Evolutionary conservation across 1,140 invertebrate genomes (phyloP).

Genomic region (Neotoxoptera formosana): DNA sequence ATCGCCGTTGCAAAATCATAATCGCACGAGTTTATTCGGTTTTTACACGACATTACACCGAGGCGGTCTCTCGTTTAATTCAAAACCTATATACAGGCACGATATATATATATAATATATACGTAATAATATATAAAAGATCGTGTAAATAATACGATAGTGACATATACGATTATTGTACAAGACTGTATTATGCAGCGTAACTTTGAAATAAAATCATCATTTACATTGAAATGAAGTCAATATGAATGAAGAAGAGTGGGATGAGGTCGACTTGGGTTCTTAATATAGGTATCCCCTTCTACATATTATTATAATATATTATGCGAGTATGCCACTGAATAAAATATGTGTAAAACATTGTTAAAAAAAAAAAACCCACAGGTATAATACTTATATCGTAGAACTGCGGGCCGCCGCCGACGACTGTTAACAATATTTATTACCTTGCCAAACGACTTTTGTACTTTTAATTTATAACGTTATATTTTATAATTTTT

Average conservation of each 20-base stretch:
- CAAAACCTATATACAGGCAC: background rate
- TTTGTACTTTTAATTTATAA: background rate
- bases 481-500: slow-evolving; percentile 1
- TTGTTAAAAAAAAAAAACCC: background rate
- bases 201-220: background rate
- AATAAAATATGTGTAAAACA: background rate
- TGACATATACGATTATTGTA: background rate
- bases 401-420: background rate
- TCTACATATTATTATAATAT: too few species aligned
- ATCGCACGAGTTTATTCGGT: background rate
- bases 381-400: background rate
- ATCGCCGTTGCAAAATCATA: background rate
- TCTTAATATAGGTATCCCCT: background rate
- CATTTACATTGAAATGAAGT: background rate
- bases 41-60: background rate
- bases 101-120: too few species aligned
- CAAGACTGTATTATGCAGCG: background rate
- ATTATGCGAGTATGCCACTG: background rate
- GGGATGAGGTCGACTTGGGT: background rate
- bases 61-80: background rate
- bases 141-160: background rate
- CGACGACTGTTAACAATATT: background rate
- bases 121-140: background rate
- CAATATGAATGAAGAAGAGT: background rate
- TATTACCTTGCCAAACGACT: background rate